phyloP scores from a whole-genome alignment of 2,888 invertebrate species.

The Cephus nigrinus region DNA sequence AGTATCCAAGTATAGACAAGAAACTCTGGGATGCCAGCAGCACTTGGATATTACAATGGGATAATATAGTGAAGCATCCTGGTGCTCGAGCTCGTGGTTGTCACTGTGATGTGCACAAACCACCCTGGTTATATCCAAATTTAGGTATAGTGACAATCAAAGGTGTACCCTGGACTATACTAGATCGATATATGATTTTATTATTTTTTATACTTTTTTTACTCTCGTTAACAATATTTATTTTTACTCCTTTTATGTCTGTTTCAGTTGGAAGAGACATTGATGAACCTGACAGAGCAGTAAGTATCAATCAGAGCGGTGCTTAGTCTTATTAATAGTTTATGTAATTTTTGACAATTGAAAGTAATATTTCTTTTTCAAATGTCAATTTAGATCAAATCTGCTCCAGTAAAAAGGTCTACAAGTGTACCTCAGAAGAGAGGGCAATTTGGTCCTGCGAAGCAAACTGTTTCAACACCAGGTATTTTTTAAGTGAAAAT shows the following conservation, averaged over 20 bases:
- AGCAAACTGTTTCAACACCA: conserved; percentile 45
- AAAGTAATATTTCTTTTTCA: conserved; percentile 24
- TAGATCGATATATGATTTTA: conserved; percentile 1
- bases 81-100: conserved; percentile 66
- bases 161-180: not conserved
- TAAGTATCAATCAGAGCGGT: conserved; percentile 35
- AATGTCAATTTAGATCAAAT: conserved; percentile 49
- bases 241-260: conserved; percentile 18
- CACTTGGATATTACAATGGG: conserved; percentile 69
- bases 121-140: conserved; percentile 59
- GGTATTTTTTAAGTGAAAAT: conserved; percentile 38
- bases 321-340: not conserved
- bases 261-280: conserved; percentile 60
- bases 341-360: conserved; percentile 1
- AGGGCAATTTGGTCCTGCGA: conserved; percentile 61
- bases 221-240: conserved; percentile 27
- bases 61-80: conserved; percentile 68
- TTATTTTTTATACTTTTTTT: conserved; percentile 17
- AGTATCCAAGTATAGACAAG: conserved; percentile 63
- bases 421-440: conserved; percentile 55
- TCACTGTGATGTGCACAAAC: conserved; percentile 64
- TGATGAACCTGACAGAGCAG: conserved; percentile 65
- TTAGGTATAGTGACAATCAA: conserved; percentile 48
- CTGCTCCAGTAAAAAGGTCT: conserved; percentile 56
- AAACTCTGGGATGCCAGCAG: conserved; percentile 67